Conservation (phyloP, 2,797 vertebrate genomes). For the Anomalospiza imberbis region DNA sequence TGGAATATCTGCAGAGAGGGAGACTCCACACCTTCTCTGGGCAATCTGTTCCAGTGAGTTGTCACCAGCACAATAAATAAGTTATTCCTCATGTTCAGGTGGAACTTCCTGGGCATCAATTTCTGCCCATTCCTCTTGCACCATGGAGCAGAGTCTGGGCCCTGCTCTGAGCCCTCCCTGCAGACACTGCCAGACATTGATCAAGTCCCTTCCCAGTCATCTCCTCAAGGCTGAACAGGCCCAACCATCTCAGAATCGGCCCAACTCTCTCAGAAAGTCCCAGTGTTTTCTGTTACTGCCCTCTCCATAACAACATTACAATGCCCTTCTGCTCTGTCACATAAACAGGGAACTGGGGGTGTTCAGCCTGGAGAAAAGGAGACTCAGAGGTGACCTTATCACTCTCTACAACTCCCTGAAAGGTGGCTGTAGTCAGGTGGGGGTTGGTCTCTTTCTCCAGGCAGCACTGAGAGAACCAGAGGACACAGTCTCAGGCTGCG, state of each 20-base stretch:
- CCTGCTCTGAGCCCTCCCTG: not conserved
- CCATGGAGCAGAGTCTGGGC: not conserved
- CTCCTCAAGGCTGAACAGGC: not conserved
- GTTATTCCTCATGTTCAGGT: fast-evolving
- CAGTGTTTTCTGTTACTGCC: not conserved
- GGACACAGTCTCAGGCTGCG: fast-evolving
- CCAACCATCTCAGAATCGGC: not conserved
- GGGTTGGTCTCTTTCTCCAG: not conserved
- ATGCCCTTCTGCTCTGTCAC: not conserved
- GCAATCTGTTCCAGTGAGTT: not conserved
- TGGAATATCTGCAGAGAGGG: not conserved
- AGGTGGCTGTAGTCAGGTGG: not conserved
- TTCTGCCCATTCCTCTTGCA: not conserved
- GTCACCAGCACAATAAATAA: not conserved
- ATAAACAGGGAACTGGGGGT: not conserved
- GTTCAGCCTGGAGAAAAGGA: not conserved
- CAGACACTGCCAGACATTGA: fast-evolving
- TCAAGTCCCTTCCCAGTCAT: not conserved
- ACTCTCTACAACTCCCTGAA: not conserved
- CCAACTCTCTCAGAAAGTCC: not conserved
- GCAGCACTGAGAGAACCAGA: not conserved
- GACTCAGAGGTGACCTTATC: not conserved
- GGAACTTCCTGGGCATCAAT: not conserved
- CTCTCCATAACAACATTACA: fast-evolving
- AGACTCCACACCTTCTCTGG: not conserved